These are phyloP conservation scores for Brachionus sp. DNA, from an alignment of 1,140 invertebrate genomes.

Conservation along the genomic window DNA sequence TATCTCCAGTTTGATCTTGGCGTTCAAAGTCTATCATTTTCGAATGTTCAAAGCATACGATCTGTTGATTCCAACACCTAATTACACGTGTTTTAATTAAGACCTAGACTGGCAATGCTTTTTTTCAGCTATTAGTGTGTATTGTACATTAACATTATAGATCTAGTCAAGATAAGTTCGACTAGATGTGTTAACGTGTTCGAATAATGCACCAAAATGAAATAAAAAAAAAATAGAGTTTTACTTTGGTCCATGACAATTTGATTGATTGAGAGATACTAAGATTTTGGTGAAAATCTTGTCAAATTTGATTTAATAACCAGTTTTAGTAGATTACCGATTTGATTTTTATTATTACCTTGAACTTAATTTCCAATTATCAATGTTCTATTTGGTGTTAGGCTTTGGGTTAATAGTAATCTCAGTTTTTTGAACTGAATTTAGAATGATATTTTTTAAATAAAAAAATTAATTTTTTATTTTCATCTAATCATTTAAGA, in stretches of 20 bases:
- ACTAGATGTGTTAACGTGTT: neutral
- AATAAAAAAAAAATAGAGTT: neutral
- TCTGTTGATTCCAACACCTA: neutral
- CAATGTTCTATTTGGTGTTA: too few species aligned
- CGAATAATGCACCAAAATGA: neutral
- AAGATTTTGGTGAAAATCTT: neutral
- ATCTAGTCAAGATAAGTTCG: neutral
- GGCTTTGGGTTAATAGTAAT: too few species aligned
- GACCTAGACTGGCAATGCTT: neutral
- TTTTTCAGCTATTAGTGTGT: neutral
- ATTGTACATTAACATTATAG: neutral
- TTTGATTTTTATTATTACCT: neutral
- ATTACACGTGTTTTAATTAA: neutral
- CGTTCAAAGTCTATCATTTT: neutral
- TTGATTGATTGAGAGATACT: neutral
- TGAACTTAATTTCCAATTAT: too few species aligned
- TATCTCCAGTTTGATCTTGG: neutral
- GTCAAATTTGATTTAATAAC: neutral
- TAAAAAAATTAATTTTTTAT: too few species aligned
- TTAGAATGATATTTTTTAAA: too few species aligned
- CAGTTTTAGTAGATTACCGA: neutral
- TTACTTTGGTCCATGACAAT: slow-evolving; percentile 1
- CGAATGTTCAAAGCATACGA: neutral
- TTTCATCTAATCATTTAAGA: too few species aligned
- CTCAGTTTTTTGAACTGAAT: too few species aligned